These are phyloP conservation scores for Phengaris alcon DNA, from an alignment of 2,888 invertebrate species.

Conservation along the genomic window DNA sequence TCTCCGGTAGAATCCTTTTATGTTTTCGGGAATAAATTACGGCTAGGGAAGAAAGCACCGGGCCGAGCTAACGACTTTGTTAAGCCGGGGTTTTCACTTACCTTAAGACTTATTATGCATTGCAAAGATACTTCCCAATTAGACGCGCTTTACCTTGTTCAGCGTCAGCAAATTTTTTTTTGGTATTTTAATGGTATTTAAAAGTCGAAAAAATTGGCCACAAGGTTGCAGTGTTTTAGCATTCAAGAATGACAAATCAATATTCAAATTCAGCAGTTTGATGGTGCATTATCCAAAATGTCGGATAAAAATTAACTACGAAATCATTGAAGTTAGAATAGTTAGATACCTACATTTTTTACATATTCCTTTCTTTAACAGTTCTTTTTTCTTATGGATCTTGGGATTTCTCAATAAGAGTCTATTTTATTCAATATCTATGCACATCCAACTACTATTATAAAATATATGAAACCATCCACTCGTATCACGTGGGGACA, in stretches of 20 bases:
- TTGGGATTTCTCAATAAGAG: too few relatives aligned
- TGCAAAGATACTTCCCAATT: slow-evolving; percentile 39
- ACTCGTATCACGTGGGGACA: too few relatives aligned
- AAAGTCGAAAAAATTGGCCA: background rate
- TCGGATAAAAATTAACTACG: too few relatives aligned
- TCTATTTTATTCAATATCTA: too few relatives aligned
- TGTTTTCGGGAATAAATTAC: slow-evolving; percentile 77
- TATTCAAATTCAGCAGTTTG: slow-evolving; percentile 9
- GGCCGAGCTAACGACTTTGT: slow-evolving; percentile 64
- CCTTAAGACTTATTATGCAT: slow-evolving; percentile 46
- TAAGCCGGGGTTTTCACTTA: slow-evolving; percentile 51
- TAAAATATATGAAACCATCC: too few relatives aligned
- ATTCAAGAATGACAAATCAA: background rate
- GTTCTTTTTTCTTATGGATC: too few relatives aligned
- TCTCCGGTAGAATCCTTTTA: slow-evolving; percentile 73
- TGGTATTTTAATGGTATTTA: background rate
- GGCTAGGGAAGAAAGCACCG: slow-evolving; percentile 60
- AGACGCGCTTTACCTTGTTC: slow-evolving; percentile 21
- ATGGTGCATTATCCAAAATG: background rate
- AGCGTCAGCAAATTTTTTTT: background rate
- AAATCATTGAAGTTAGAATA: too few relatives aligned
- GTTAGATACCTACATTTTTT: too few relatives aligned
- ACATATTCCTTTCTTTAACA: too few relatives aligned
- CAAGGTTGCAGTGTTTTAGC: background rate
- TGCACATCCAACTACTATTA: too few relatives aligned